Evolutionary conservation across 2,888 invertebrate species (phyloP), one percentile per base, ranked within the genome.

Genomic region (Lasius platythorax): DNA sequence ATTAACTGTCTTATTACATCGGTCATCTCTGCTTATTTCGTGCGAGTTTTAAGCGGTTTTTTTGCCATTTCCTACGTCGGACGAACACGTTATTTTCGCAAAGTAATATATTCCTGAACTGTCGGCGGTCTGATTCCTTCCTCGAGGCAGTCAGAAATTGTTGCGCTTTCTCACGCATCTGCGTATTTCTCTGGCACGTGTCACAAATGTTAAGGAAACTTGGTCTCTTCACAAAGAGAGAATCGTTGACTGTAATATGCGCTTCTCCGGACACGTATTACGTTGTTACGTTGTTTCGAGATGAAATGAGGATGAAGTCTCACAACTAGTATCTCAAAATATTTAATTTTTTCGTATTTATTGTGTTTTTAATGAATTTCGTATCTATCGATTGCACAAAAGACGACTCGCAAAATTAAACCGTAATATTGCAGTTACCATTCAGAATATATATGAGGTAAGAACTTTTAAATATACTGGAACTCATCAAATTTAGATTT

Each of bases 1-100:
- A 87, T 89, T 89, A 89, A 76, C 72, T 78, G 68, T 72, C 82
- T 86, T 88, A 73, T 89, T 78, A 76, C 63, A 40, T 53, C n/a
- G 37, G 53, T 37, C 33, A 23, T 46, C 30, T 23, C 46, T 23
- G 33, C 40, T 82, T 74, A 68, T 58, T 50, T 23, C 8, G 46
- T 12, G 18, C 15, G 58, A 46, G 28, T 37, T 0, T 56, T 50
- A 56, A 56, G 53, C 40, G 30, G 23, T n/a, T 23, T n/a, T 28
- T 79, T 33, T 18, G 30, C 4, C 23, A n/a, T 46, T 37, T 72
- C 28, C n/a, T n/a, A 30, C 58, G 8, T 30, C 8, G 23, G 4
- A 37, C 61, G 18, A 63, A 61, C 23, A 33, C 53, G 11, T 76
- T 37, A 15, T 53, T 73, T 43, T 30, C 64, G 23, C 18, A 61